Evolutionary conservation across 2,113 vertebrate genomes (phyloP), one percentile per base, ranked within the genome.

Genomic region (Tragulus kanchil): DNA sequence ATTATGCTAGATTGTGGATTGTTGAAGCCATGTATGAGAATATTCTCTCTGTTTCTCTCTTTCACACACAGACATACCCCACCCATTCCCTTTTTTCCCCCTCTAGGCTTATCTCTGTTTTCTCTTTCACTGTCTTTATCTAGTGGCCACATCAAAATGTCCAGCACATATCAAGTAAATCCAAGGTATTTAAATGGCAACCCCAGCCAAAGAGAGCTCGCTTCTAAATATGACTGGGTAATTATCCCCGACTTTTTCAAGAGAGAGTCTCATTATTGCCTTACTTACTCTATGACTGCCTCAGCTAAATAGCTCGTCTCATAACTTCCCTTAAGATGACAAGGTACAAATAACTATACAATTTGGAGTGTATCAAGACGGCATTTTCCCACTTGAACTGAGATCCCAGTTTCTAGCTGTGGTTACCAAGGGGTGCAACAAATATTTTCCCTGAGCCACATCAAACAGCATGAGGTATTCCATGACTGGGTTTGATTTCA

Each of bases 201-300:
- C 77, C 77, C 75, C 58, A 56, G 83, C 19, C 85, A 82, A 28
- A 31, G 45, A 95, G 89, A 23, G 26, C 59, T 81, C 52, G 26
- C 17, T 73, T 92, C 83, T 83, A 71, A 67, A 81, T 77, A 65
- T 52, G 67, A 71, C 58, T 90, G 77, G 67, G 64, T 95, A 90
- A 94, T 95, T 95, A 45, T 82, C 42, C 79, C 58, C 3, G 12
- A 82, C 85, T 85, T 97, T 96, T 97, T 94, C 59, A 94, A 92
- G 54, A 86, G 86, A 84, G 81, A 90, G 73, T 91, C 79, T 97
- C 89, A 97, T 96, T 93, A 81, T 84, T 89, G 31, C n/a, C 75
- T 78, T 64, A 89, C 54, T 94, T 79, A 91, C 89, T 87, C 15
- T 42, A 21, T 65, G 67, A 65, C 67, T 93, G 69, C 82, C 28